Evolutionary conservation across 2,888 invertebrate genomes (phyloP).

Genomic region (Elegia similella): DNA sequence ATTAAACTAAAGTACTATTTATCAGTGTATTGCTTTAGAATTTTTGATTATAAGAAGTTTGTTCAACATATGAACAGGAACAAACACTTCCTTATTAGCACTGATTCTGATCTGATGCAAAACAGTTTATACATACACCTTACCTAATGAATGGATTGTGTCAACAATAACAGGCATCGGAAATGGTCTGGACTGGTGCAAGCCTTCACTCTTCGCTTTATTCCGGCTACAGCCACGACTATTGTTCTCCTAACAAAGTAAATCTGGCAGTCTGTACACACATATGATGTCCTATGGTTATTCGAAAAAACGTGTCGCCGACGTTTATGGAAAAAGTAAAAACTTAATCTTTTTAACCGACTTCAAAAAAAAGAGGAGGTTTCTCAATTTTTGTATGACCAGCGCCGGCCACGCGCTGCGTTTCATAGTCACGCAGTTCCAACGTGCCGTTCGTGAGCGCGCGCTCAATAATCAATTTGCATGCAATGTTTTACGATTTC

Average conservation of each 20-base stretch:
- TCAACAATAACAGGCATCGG: conserved; percentile 10
- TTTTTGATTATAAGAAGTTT: not conserved
- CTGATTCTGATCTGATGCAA: conserved; percentile 1
- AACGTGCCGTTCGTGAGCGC: too few relatives aligned
- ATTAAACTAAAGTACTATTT: not conserved
- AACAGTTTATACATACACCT: not conserved
- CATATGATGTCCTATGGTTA: conserved; percentile 36
- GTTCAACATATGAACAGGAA: not conserved
- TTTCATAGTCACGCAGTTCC: too few relatives aligned
- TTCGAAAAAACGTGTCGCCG: conserved; percentile 11
- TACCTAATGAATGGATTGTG: conserved; percentile 2
- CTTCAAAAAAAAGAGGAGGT: too few relatives aligned
- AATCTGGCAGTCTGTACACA: conserved; percentile 29
- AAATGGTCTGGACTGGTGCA: conserved; percentile 2
- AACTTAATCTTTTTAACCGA: too few relatives aligned
- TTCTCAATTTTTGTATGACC: too few relatives aligned
- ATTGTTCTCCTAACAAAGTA: conserved; percentile 30
- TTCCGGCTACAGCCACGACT: not conserved
- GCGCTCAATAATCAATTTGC: too few relatives aligned
- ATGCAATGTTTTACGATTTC: too few relatives aligned
- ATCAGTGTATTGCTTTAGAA: not conserved
- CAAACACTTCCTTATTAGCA: conserved; percentile 10
- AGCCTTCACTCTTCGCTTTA: conserved; percentile 6
- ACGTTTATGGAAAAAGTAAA: not conserved
- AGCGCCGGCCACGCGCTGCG: too few relatives aligned